phyloP scores from a whole-genome alignment of 1,140 invertebrate genomes.

The Zaprionus africanus region DNA sequence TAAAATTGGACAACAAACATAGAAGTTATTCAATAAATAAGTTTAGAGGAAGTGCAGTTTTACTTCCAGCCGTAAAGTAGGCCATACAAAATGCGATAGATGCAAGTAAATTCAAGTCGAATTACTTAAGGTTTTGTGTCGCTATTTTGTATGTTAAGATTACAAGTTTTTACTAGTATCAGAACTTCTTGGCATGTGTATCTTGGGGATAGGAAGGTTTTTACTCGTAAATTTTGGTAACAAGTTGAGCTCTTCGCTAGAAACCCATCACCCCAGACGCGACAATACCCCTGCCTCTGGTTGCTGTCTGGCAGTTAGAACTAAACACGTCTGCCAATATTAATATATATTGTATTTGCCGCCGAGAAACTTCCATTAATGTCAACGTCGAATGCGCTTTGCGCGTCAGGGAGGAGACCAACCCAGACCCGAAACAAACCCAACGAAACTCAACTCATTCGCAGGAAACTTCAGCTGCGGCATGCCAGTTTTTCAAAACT shows the following conservation, averaged over 20 bases:
- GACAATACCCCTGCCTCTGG: constrained; percentile 1
- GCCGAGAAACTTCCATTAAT: constrained; percentile 47
- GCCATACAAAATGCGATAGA: too few species aligned
- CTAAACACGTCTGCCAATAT: constrained; percentile 52
- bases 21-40: too few species aligned
- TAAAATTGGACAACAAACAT: too few species aligned
- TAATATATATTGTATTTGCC: constrained; percentile 38
- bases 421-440: background rate
- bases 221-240: background rate
- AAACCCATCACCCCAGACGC: constrained; percentile 8
- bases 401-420: background rate
- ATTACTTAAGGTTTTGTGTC: too few species aligned
- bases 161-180: too few species aligned
- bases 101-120: too few species aligned
- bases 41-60: too few species aligned
- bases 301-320: constrained; percentile 32
- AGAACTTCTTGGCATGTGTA: too few species aligned
- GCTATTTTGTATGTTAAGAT: too few species aligned
- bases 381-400: constrained; percentile 42
- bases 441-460: constrained; percentile 8
- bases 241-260: background rate
- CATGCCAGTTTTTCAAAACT: constrained; percentile 51
- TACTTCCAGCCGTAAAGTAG: too few species aligned
- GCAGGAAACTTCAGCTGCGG: constrained; percentile 10
- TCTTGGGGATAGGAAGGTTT: too few species aligned